Evolutionary conservation across 2,797 vertebrate genomes (phyloP), one percentile per base, ranked within the genome.

Genomic region (Lepidocolaptes lacrymiger): DNA sequence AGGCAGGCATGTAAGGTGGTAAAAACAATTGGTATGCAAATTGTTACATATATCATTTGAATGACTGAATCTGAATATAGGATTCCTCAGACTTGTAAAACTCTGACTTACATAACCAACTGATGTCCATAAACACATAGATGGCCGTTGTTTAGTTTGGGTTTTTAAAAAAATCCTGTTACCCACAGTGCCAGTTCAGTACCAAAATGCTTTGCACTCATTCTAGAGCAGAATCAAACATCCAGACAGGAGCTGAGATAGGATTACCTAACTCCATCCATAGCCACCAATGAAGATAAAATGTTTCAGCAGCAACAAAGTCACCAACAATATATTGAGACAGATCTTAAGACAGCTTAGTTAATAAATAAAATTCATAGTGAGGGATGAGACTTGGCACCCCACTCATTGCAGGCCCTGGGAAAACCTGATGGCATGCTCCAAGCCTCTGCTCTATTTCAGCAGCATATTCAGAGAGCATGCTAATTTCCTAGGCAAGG

Each of bases 61-160:
- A 14, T 44, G 51, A 75, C 4, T 49, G 8, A 89, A 74, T 64
- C 8, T 34, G 14, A 66, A 49, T 16, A 26, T 37, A 82, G 36
- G 51, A 78, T 44, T 55, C 17, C 46, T 68, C 69, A 81, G 30
- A 30, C 7, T 58, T 71, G 10, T 39, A 63, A 90, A 89, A 46
- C 1, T 2, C 26, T 4, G 7, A 48, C 3, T 81, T 75, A 41
- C 13, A 9, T 9, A 52, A 34, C 2, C 0, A 1, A 6, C 12
- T n/a, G 12, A 23, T 2, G 3, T 15, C n/a, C 75, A 66, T 12
- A 63, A 23, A 14, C 15, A 80, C 18, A 27, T 2, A 67, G 34
- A 32, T 22, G 0, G 43, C 9, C 10, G 27, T 6, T 51, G 10
- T 24, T 14, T 58, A 20, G 7, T 51, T 20, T 52, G 2, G 2